phyloP scores from a whole-genome alignment of 2,113 vertebrate genomes.

The Tauraco erythrolophus region DNA sequence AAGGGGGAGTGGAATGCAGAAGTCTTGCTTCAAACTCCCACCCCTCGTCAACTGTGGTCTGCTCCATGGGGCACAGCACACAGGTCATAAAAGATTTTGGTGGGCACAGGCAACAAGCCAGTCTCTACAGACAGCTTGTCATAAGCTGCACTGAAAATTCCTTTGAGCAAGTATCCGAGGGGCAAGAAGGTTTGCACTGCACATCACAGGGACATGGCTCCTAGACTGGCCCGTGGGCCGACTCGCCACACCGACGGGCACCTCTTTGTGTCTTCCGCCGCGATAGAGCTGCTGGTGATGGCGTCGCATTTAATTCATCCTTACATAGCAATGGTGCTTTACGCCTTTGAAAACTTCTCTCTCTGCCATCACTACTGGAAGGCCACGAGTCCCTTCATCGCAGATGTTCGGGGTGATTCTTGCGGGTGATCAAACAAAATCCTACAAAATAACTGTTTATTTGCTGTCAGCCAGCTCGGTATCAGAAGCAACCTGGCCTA shows the following conservation, averaged over 20 bases:
- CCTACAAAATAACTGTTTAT: not conserved
- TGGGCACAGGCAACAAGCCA: not conserved
- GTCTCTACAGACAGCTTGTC: not conserved
- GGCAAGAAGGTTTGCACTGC: not conserved
- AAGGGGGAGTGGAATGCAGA: not conserved
- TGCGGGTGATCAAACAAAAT: slow-evolving; percentile 19
- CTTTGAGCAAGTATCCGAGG: not conserved
- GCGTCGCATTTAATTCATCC: rapidly evolving
- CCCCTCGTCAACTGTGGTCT: rapidly evolving
- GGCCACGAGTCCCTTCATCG: not conserved
- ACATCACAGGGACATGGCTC: not conserved
- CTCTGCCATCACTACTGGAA: not conserved
- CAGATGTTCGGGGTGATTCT: not conserved
- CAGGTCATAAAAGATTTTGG: rapidly evolving
- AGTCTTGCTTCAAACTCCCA: not conserved
- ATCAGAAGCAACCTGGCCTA: not conserved
- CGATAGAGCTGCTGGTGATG: not conserved
- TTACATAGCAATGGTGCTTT: not conserved
- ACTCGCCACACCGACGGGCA: rapidly evolving
- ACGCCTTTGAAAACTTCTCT: not conserved
- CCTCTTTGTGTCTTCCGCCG: not conserved
- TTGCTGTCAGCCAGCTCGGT: not conserved
- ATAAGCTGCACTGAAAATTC: rapidly evolving
- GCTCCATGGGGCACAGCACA: rapidly evolving
- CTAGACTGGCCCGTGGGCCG: rapidly evolving